These are phyloP conservation scores for Caradrina kadenii DNA, from an alignment of 2,888 invertebrate species.

Conservation along the genomic window DNA sequence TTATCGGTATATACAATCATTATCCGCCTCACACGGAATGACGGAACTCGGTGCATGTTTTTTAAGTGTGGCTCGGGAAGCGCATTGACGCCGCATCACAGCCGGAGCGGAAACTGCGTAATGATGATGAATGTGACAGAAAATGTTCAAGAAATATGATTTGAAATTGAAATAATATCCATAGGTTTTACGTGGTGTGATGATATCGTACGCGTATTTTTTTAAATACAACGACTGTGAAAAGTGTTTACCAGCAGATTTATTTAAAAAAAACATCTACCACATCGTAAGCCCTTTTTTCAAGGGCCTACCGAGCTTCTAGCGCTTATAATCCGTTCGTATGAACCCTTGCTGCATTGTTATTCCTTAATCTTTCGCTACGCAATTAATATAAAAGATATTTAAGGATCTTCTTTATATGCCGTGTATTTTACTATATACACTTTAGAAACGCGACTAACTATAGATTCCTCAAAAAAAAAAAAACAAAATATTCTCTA, in stretches of 20 bases:
- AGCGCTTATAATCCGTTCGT: no score
- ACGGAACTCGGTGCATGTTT: constrained; percentile 65
- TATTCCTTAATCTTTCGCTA: no score
- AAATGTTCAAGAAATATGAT: constrained; percentile 46
- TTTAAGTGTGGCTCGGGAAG: constrained; percentile 55
- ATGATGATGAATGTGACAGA: constrained; percentile 60
- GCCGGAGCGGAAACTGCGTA: constrained; percentile 57
- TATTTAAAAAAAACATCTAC: constrained; percentile 14
- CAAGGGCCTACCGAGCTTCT: no score
- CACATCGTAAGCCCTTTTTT: constrained; percentile 4
- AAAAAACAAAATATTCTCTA: no score
- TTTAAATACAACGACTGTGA: constrained; percentile 12
- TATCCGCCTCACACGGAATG: constrained; percentile 63
- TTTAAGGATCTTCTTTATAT: no score
- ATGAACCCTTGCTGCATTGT: no score
- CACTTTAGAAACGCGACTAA: no score
- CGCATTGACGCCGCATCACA: constrained; percentile 47
- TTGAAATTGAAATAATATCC: constrained; percentile 33
- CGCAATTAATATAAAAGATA: no score
- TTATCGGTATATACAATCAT: constrained; percentile 57
- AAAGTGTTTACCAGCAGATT: constrained; percentile 4
- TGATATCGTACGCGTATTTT: constrained; percentile 19
- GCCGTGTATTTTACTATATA: no score
- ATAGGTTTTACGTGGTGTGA: constrained; percentile 21
- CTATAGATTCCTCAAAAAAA: no score